Base-by-base conservation (phyloP, 2,113 vertebrate genomes). In the Manacus vitellinus region DNA sequence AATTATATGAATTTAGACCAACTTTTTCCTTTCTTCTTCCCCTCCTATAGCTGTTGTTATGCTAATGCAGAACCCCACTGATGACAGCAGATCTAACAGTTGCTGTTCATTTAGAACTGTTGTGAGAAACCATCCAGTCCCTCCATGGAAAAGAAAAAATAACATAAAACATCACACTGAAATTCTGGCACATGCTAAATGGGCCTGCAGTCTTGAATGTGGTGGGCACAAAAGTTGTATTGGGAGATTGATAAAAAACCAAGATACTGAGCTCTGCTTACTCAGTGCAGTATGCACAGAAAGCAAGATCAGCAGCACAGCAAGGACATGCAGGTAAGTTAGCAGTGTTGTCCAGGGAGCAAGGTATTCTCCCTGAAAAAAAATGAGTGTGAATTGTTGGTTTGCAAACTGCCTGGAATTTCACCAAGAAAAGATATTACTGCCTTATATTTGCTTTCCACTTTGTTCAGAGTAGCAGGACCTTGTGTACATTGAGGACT, bases 1-100 rank as follows among this genome's bases (percentile, higher is more conserved):
- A 75, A 78, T 68, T 94, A 66, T 77, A 88, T 97, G 79, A 73
- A 95, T 88, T 63, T 49, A 88, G 14, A 65, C 47, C 73, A 92
- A 73, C 14, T 47, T 91, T 71, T 74, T 72, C 17, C 20, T 55
- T 74, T 77, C 20, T 66, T 71, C 37, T 68, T 93, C 39, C 44
- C 27, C 18, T 95, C 43, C 65, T 70, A 43, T 51, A 66, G 61
- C 13, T 59, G 49, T 27, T 9, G 1, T 65, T 70, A 59, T 9
- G 7, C 6, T 41, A 61, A 46, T n/a, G 59, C 56, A 88, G 27
- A 90, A n/a, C 22, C 12, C 52, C 58, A 46, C 41, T 61, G 52
- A 49, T 0, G 1, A 39, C 2, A 2, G 37, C 37, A 85, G 49
- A 54, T 41, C 56, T 65, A 74, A 66, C 35, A 52, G 23, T 31